phyloP scores from a whole-genome alignment of 2,888 invertebrate species.

The Coelopa pilipes region DNA sequence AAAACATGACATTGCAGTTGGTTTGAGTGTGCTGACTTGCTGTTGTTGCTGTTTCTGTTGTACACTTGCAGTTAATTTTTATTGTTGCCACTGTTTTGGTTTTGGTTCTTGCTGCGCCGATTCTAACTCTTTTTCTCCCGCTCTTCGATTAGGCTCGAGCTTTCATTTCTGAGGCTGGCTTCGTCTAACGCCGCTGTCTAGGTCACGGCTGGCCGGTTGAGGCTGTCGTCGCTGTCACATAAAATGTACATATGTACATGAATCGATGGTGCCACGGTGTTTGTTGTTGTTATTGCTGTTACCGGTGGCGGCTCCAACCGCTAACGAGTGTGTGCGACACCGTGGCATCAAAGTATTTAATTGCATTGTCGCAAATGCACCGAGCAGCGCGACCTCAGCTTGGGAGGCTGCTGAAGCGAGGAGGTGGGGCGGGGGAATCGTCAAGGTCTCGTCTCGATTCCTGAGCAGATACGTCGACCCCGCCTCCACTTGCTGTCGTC shows the following conservation, averaged over 20 bases:
- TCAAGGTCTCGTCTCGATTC: too few relatives aligned
- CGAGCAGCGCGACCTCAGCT: too few relatives aligned
- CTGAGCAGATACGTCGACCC: too few relatives aligned
- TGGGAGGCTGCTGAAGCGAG: too few relatives aligned
- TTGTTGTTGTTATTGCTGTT: constrained; percentile 9
- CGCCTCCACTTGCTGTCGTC: too few relatives aligned
- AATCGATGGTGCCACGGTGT: too few relatives aligned
- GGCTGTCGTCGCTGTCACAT: background rate
- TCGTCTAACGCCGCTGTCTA: constrained; percentile 11
- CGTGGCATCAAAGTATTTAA: constrained; percentile 14
- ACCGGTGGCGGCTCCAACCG: background rate
- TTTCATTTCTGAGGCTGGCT: background rate
- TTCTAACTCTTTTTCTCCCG: background rate
- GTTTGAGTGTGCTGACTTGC: background rate
- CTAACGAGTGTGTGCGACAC: constrained; percentile 10
- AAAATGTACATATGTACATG: too few relatives aligned
- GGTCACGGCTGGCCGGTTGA: constrained; percentile 27
- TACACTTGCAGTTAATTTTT: background rate
- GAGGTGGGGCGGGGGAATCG: too few relatives aligned
- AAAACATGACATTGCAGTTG: constrained; percentile 21
- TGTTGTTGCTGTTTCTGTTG: background rate
- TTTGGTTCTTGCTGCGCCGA: background rate
- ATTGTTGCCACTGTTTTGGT: background rate
- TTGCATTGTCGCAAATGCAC: constrained; percentile 4
- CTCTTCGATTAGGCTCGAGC: constrained; percentile 11